Evolutionary conservation across 2,888 invertebrate species (phyloP).

Genomic region (Leucophenga maculata): DNA sequence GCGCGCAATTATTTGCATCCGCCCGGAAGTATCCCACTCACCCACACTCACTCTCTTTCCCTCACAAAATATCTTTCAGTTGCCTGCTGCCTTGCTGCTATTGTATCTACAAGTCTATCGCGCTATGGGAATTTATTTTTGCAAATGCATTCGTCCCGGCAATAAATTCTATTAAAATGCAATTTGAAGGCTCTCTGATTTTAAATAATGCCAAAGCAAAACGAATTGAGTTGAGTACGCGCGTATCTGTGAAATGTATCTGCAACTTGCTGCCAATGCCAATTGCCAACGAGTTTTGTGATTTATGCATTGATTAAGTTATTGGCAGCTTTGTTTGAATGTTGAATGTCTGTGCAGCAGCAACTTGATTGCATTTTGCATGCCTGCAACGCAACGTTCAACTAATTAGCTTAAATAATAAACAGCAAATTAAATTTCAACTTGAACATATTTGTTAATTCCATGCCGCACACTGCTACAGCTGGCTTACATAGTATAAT

Average conservation of each 20-base stretch:
- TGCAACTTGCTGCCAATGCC: neutral
- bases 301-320: conserved; percentile 17
- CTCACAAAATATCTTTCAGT: neutral
- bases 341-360: neutral
- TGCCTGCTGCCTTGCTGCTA: conserved; percentile 34
- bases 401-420: no score
- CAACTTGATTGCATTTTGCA: no score
- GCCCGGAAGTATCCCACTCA: neutral
- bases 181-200: conserved; percentile 62
- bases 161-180: conserved; percentile 66
- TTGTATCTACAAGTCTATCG: conserved; percentile 21
- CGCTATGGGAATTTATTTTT: conserved; percentile 37
- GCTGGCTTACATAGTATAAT: no score
- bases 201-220: conserved; percentile 57
- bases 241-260: neutral
- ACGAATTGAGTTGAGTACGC: neutral
- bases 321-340: neutral
- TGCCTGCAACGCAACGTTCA: no score
- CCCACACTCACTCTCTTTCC: neutral
- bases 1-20: conserved; percentile 36
- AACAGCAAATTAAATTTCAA: conserved; percentile 21
- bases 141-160: conserved; percentile 39
- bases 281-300: neutral
- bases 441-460: no score
- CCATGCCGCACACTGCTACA: no score